Percentiles rank a stretch among this genome's conserved stretches.
These are phyloP conservation scores for Pentamera pediparva DNA, from an alignment of 53 echinoderm and acorn worm species.

Conservation along the genomic window DNA sequence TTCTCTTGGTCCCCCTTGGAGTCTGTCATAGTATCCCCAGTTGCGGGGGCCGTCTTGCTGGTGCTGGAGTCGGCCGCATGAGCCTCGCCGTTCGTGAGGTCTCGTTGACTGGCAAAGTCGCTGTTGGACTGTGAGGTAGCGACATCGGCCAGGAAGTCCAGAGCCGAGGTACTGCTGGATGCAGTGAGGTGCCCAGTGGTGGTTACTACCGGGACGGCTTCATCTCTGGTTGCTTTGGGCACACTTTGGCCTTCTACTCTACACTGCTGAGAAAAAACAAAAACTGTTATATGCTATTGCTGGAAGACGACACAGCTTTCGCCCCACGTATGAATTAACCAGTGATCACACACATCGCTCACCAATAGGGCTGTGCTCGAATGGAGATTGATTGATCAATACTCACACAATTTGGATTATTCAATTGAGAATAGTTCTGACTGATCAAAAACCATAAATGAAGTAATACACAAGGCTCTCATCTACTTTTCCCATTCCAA, in stretches of 20 bases:
- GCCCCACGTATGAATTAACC: too few species aligned
- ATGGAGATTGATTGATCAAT: too few species aligned
- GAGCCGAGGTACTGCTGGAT: slow-evolving; percentile 55
- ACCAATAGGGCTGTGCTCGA: too few species aligned
- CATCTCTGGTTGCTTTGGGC: neutral
- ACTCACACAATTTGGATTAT: too few species aligned
- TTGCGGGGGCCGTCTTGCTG: neutral
- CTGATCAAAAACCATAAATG: too few species aligned
- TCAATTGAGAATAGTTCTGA: too few species aligned
- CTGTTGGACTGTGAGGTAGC: slow-evolving; percentile 66
- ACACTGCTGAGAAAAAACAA: neutral
- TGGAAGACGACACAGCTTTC: too few species aligned
- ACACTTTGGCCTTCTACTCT: neutral
- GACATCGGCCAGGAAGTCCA: slow-evolving; percentile 88
- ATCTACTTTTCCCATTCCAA: too few species aligned
- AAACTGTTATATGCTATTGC: too few species aligned
- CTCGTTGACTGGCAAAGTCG: slow-evolving; percentile 6
- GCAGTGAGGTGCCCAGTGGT: neutral
- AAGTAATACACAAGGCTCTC: too few species aligned
- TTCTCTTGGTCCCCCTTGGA: slow-evolving; percentile 56
- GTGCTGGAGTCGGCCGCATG: neutral
- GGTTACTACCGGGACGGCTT: neutral
- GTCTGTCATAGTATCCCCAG: slow-evolving; percentile 15
- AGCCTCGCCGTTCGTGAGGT: neutral
- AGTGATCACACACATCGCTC: too few species aligned